Percentiles rank a stretch among this genome's conserved stretches.
phyloP scores from a whole-genome alignment of 2,113 vertebrate species.

The Platysternon megacephalum region DNA sequence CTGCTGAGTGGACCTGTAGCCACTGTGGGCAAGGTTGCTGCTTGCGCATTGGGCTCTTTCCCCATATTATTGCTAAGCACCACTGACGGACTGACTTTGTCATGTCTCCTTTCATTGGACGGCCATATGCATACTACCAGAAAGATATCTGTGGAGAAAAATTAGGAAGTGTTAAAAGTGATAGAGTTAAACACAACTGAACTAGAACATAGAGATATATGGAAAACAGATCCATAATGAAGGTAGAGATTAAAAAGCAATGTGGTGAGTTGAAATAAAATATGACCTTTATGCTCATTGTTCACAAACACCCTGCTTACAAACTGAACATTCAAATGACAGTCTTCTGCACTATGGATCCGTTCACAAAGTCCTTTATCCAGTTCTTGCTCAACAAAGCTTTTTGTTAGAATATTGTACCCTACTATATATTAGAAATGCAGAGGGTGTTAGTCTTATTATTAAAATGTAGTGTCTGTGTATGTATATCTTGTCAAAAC shows the following conservation, averaged over 20 bases:
- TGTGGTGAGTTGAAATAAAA: background rate
- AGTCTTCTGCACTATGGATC: background rate
- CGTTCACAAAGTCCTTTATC: background rate
- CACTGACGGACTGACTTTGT: too few species aligned
- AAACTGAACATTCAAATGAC: background rate
- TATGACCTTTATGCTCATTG: background rate
- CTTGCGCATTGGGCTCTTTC: too few species aligned
- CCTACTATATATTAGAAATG: background rate
- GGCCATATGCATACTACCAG: background rate
- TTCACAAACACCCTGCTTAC: background rate
- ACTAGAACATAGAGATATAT: background rate
- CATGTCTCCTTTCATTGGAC: too few species aligned
- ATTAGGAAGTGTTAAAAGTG: background rate
- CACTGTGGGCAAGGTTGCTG: too few species aligned
- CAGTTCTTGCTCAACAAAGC: background rate
- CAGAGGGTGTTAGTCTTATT: background rate
- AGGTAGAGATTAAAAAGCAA: background rate
- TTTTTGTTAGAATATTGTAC: background rate
- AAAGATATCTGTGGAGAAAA: background rate
- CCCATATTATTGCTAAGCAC: too few species aligned
- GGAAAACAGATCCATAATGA: too few species aligned
- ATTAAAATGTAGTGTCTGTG: background rate
- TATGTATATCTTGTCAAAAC: background rate
- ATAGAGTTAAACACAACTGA: background rate
- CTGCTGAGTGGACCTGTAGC: too few species aligned